Percentiles rank a stretch among this genome's conserved stretches.
Conservation (phyloP, 2,888 invertebrate species). For the Acrobasis suavella region DNA sequence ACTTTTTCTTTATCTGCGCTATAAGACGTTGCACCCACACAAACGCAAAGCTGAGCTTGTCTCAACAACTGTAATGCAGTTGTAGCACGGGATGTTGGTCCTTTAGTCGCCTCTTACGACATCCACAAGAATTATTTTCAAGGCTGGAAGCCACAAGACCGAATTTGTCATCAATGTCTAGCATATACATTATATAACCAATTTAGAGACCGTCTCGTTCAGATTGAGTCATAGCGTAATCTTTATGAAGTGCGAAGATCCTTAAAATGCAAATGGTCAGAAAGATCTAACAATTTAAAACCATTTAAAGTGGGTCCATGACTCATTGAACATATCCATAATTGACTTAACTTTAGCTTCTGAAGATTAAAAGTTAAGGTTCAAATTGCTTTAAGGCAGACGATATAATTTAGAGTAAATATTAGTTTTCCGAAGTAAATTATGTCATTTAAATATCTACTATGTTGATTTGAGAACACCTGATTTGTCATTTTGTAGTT, state of each 20-base stretch:
- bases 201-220: background rate
- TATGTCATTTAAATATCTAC: conserved; percentile 2
- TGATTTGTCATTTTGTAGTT: background rate
- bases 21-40: no score
- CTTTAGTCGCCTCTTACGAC: no score
- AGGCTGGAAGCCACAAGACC: no score
- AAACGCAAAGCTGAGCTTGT: no score
- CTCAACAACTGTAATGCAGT: no score
- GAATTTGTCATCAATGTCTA: no score
- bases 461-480: conserved; percentile 3
- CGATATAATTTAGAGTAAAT: background rate
- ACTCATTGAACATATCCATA: conserved; percentile 24
- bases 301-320: conserved; percentile 36
- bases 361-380: background rate
- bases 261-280: conserved; percentile 47
- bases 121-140: no score
- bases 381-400: background rate
- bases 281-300: conserved; percentile 45
- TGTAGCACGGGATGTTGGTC: no score
- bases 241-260: conserved; percentile 39
- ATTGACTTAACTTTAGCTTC: background rate
- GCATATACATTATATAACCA: background rate
- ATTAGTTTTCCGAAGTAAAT: conserved; percentile 12
- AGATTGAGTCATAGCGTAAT: conserved; percentile 26
- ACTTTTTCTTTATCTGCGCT: no score